Evolutionary conservation across 2,888 invertebrate genomes (phyloP), one percentile per base, ranked within the genome.

Genomic region (Oxycera nigricornis): DNA sequence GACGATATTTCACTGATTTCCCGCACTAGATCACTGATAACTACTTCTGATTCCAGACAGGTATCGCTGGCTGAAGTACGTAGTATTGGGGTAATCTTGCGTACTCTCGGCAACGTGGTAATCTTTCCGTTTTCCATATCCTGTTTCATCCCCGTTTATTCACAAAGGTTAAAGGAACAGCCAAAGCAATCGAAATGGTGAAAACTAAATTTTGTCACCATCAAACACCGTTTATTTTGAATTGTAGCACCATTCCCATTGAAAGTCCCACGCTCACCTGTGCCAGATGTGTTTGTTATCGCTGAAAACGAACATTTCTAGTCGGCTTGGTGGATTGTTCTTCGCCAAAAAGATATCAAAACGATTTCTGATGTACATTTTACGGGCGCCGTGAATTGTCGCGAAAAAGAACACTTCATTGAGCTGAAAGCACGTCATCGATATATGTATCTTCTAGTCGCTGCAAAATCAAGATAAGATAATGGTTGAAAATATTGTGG

Each of bases 1-100:
- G 70, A 55, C 20, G 70, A 52, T 17, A 70, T 70, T n/a, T 70
- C 70, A 20, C n/a, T 70, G n/a, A 70, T 70, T 52, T 70, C 70
- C n/a, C 52, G 28, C 30, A 70, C 52, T 28, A 70, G 26, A 28
- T 55, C 70, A 52, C 30, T 31, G 11, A 70, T 52, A n/a, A n/a
- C n/a, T 17, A 70, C 52, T 55, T 70, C 70, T 31, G 52, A 52
- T 6, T 70, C 70, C 14, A 70, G 55, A 14, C 70, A 70, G 35
- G 31, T 70, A 55, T 70, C 70, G 31, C 70, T 70, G 4, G 70
- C 52, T 26, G 70, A 70, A 55, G 11, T 70, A 17, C 52, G 70
- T 17, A 70, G 24, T 28, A 22, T 2, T 11, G 11, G 11, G 14
- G 59, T 3, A 14, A 41, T 20, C 55, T 24, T 20, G 22, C 22